Conservation (phyloP, 2,888 invertebrate species). For the Drosophila neoperkinsi region DNA sequence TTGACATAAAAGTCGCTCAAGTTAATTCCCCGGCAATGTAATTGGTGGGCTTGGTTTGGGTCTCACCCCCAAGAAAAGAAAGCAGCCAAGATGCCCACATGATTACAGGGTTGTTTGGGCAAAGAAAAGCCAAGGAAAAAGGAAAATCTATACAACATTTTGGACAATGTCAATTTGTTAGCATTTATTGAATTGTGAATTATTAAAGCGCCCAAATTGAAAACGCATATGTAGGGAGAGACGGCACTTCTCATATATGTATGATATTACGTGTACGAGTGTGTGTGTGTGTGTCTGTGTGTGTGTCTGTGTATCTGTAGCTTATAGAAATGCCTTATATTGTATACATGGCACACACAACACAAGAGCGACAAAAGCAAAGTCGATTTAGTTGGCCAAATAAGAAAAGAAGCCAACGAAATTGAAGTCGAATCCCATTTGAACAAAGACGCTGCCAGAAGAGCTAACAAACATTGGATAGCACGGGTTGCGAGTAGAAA, state of each 20-base stretch:
- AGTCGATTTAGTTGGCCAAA: constrained; percentile 78
- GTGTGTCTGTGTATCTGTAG: constrained; percentile 33
- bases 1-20: constrained; percentile 81
- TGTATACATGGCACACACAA: constrained; percentile 37
- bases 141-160: constrained; percentile 66
- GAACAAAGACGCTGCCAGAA: constrained; percentile 7
- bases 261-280: constrained; percentile 14
- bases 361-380: constrained; percentile 59
- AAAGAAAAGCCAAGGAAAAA: constrained; percentile 30
- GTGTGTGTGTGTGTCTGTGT: constrained; percentile 7
- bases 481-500: constrained; percentile 25
- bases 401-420: constrained; percentile 66
- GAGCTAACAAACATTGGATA: constrained; percentile 10
- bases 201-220: constrained; percentile 82
- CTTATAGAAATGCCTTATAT: constrained; percentile 68
- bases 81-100: constrained; percentile 47
- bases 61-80: not conserved
- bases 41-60: constrained; percentile 61
- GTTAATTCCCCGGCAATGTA: constrained; percentile 77
- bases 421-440: constrained; percentile 47
- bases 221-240: constrained; percentile 53
- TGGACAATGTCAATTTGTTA: constrained; percentile 82
- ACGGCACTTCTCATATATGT: constrained; percentile 10
- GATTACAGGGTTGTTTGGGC: constrained; percentile 59
- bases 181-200: constrained; percentile 83